phyloP scores from a whole-genome alignment of 2,113 vertebrate genomes.

The Urocitellus parryii region DNA sequence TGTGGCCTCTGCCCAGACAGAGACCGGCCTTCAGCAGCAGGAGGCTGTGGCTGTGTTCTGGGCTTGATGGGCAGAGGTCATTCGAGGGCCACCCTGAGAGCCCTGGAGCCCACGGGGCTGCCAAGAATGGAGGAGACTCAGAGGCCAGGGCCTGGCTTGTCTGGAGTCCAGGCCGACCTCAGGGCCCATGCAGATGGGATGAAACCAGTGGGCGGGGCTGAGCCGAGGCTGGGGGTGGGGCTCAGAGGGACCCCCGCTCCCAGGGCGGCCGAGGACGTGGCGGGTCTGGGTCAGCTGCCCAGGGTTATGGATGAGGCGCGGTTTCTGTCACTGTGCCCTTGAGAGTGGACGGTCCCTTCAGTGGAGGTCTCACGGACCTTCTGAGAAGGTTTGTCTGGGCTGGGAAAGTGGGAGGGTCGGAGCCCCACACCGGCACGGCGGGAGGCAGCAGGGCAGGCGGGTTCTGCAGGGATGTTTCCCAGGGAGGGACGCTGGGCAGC shows the following conservation, averaged over 20 bases:
- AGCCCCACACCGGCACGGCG: neutral
- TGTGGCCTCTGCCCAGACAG: too few relatives aligned
- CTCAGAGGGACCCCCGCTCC: fast-evolving
- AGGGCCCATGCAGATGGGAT: fast-evolving
- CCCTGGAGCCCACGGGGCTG: neutral
- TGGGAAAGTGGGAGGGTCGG: too few relatives aligned
- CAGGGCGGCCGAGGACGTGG: too few relatives aligned
- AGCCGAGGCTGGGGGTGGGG: neutral
- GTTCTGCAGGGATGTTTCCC: fast-evolving
- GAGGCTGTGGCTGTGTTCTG: neutral
- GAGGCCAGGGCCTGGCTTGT: neutral
- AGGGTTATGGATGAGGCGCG: fast-evolving
- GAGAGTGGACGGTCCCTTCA: neutral
- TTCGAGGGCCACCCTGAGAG: neutral
- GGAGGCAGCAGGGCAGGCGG: fast-evolving
- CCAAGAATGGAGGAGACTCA: fast-evolving
- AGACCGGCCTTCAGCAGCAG: too few relatives aligned
- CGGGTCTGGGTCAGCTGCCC: neutral
- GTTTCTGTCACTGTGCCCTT: fast-evolving
- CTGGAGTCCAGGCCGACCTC: neutral
- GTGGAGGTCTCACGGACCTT: neutral
- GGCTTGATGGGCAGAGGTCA: too few relatives aligned
- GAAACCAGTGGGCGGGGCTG: neutral
- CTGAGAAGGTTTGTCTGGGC: neutral
- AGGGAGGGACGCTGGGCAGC: neutral